Base-by-base conservation (phyloP, 2,797 vertebrate genomes). In the Malurus leucopterus region DNA sequence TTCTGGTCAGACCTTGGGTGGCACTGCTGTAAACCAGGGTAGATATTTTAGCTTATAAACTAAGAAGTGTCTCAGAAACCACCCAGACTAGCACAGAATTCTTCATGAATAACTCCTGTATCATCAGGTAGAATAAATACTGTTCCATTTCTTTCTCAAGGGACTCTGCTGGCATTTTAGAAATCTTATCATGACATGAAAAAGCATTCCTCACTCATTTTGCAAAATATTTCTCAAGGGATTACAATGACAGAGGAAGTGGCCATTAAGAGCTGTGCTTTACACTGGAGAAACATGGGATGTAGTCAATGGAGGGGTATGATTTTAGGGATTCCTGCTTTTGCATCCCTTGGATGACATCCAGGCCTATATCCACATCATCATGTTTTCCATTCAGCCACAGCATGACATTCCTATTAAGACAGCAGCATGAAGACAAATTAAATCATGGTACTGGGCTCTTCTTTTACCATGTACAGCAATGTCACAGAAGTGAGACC, bases 1-100 rank as follows among this genome's bases (percentile, higher is more conserved):
- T 59, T 92, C 67, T 95, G 82, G 82, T 81, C 51, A 87, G 90
- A 47, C 3, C 44, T 53, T 8, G n/a, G 49, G 69, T 74, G 69
- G 62, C 44, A 77, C 9, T 38, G 71, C 58, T 88, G 79, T 69
- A 80, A 93, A 68, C 40, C 1, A 1, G 13, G 36, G 68, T 14
- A 71, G 50, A n/a, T 88, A 30, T n/a, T 90, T 70, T 32, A 80
- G 59, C 15, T 59, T 85, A 8, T 34, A 72, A 85, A 62, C 41
- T 36, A 57, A 62, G 29, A 20, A 90, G 16, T 43, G 40, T 58
- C 34, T 75, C 24, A 40, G 58, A 84, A 92, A 70, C 41, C 40
- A 77, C 16, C 8, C 22, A n/a, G 19, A 68, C 15, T 0, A 0
- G 8, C 12, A 15, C 26, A 16, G 54, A 59, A 63, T 57, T 47